Evolutionary conservation across 2,797 vertebrate genomes (phyloP), one percentile per base, ranked within the genome.

Genomic region (Bradypus variegatus): DNA sequence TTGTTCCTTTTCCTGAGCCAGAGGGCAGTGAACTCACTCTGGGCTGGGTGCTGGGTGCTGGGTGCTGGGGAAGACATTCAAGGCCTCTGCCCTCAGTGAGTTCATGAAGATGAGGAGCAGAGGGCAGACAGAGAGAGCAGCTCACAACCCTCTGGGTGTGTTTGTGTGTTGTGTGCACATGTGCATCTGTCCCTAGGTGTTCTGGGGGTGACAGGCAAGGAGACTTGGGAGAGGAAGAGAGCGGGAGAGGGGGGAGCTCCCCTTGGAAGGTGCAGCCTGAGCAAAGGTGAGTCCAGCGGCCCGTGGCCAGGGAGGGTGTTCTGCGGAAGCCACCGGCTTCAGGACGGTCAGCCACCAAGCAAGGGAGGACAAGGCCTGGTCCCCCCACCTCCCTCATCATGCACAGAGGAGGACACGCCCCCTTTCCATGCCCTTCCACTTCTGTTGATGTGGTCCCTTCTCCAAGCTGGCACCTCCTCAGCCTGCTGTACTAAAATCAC

Each of bases 361-460:
- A 4, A 33, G 83, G 73, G 38, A 16, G 19, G 69, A 10, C 69
- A 45, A 19, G 36, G 13, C 60, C 41, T 29, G 1, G 23, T 3
- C 23, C 36, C 13, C 23, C 1, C 13, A 2, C 3, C 15, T 45
- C 31, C 27, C 6, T 67, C 67, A 18, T 21, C 1, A 3, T 0
- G 31, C 48, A 33, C 23, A 4, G 25, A 36, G 64, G 27, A 7
- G 0, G 2, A 16, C 0, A 2, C 1, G 2, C 25, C 77, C 65
- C 23, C 78, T 72, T n/a, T 38, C 48, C 48, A 14, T 2, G 16
- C 41, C 83, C 36, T 80, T 72, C 45, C 3, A 25, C 73, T 75
- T 78, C 36, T 33, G 36, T 27, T n/a, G 12, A 0, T 3, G 12
- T 76, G 25, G 36, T 38, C 55, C 73, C 69, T 16, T 8, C 36